A percentile compares a stretch with the other conserved stretches of the same genome.
Evolutionary conservation across 2,113 vertebrate species (phyloP).

Genomic region (Nycticorax nycticorax): DNA sequence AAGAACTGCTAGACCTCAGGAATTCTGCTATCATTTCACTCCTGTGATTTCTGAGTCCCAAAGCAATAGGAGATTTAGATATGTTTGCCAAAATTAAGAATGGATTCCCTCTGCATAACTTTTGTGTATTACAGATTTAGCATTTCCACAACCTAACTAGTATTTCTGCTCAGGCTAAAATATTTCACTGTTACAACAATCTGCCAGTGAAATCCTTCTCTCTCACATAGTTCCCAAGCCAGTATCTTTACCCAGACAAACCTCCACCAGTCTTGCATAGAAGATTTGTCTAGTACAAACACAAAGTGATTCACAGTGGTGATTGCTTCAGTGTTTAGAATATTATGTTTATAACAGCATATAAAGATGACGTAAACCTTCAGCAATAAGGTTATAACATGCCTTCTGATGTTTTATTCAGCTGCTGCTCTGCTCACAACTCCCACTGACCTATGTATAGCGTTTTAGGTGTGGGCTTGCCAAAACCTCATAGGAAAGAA

Average conservation of each 20-base stretch:
- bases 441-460: not conserved
- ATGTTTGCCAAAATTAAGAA: not conserved
- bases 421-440: not conserved
- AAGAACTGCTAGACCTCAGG: not conserved
- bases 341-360: not conserved
- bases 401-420: not conserved
- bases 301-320: not conserved
- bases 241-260: not conserved
- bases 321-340: not conserved
- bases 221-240: not conserved
- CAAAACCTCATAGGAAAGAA: not conserved
- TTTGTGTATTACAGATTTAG: not conserved
- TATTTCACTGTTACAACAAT: not conserved
- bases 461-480: not conserved
- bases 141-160: not conserved
- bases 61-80: not conserved
- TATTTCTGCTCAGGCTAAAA: not conserved
- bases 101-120: not conserved
- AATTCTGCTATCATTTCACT: not conserved
- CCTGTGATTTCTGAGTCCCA: not conserved
- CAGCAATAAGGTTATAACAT: not conserved
- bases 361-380: not conserved
- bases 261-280: not conserved
- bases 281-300: not conserved
- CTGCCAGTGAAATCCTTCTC: not conserved